Conservation (phyloP, 2,888 invertebrate species). For the Heliconius erato region DNA sequence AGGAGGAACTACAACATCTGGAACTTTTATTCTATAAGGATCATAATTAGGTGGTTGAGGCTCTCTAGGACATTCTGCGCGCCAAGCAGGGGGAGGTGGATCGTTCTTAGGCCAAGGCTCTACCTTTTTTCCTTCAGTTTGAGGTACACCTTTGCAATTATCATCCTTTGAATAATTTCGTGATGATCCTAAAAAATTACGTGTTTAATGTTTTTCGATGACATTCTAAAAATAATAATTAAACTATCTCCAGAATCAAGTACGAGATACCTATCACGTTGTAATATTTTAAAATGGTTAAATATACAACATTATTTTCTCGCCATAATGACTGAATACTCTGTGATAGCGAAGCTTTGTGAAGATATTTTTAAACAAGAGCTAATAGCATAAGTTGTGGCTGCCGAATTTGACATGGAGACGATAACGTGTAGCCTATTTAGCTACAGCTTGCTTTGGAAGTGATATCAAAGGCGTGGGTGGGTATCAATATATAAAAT, state of each 20-base stretch:
- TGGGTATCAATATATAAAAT: no score
- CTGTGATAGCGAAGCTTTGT: background rate
- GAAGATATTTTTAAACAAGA: no score
- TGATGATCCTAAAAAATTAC: conserved; percentile 55
- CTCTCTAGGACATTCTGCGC: conserved; percentile 65
- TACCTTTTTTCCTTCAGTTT: conserved; percentile 66
- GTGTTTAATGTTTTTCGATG: no score
- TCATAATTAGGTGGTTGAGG: conserved; percentile 76
- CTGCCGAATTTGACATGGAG: no score
- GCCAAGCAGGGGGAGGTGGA: conserved; percentile 66
- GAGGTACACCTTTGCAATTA: conserved; percentile 64
- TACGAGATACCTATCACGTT: background rate
- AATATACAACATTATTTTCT: background rate
- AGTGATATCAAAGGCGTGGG: no score
- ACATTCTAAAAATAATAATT: no score
- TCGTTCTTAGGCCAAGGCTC: conserved; percentile 71
- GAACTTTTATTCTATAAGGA: conserved; percentile 77
- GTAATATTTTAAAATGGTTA: no score
- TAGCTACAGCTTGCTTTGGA: no score
- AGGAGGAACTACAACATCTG: conserved; percentile 74
- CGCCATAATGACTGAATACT: background rate
- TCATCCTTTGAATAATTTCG: conserved; percentile 64
- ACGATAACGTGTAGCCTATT: no score
- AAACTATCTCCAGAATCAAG: background rate
- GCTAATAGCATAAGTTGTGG: no score